Percentiles rank a stretch among this genome's conserved stretches.
Evolutionary conservation across 1,140 invertebrate genomes (phyloP).

Genomic region (Hycleus cichorii): DNA sequence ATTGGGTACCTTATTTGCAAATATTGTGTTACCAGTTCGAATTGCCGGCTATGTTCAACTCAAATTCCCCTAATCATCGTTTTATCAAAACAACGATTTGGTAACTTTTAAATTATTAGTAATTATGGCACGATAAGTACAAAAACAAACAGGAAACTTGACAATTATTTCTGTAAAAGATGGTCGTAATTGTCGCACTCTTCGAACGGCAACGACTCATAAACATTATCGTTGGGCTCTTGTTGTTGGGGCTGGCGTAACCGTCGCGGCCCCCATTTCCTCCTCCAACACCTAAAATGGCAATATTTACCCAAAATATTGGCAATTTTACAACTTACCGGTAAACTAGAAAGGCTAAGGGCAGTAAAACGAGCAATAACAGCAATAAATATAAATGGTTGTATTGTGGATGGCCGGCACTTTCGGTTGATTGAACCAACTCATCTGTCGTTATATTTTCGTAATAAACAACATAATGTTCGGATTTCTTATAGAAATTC

Average conservation of each 20-base stretch:
- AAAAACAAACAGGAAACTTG: background rate
- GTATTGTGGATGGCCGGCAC: background rate
- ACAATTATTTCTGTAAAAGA: slow-evolving; percentile 20
- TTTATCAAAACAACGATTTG: too few relatives aligned
- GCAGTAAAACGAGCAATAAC: slow-evolving; percentile 23
- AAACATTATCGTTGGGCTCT: slow-evolving; percentile 6
- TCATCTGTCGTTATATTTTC: slow-evolving; percentile 21
- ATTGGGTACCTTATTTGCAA: too few relatives aligned
- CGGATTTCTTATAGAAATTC: slow-evolving; percentile 22
- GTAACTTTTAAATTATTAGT: too few relatives aligned
- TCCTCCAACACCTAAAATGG: slow-evolving; percentile 23
- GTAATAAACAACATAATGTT: slow-evolving; percentile 29
- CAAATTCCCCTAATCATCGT: too few relatives aligned
- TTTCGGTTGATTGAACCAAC: background rate
- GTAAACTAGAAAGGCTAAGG: slow-evolving; percentile 23
- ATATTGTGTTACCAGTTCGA: too few relatives aligned
- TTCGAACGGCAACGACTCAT: slow-evolving; percentile 29
- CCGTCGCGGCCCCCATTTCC: background rate
- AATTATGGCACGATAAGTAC: slow-evolving; percentile 13
- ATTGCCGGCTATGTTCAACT: too few relatives aligned
- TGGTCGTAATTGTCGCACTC: slow-evolving; percentile 27
- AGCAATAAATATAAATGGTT: slow-evolving; percentile 24
- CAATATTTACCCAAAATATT: background rate
- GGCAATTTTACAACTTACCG: slow-evolving; percentile 16
- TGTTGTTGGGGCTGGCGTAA: slow-evolving; percentile 10